Conservation (phyloP, 35 echinoderm and acorn worm genomes). For the Hemicentrotus pulcherrimus region DNA sequence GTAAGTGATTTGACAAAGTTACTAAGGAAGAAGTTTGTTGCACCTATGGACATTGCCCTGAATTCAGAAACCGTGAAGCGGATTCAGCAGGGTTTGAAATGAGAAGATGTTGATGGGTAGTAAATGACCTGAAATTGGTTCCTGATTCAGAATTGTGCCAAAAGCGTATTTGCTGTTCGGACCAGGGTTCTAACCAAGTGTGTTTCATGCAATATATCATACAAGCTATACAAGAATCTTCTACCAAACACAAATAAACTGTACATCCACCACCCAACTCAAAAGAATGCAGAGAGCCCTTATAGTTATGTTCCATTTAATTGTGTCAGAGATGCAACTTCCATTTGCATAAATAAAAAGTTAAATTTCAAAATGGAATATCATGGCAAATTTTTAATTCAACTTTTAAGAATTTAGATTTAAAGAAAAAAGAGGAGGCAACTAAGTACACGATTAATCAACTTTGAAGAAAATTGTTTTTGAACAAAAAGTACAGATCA, state of each 20-base stretch:
- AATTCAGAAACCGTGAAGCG: background rate
- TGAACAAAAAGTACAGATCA: background rate
- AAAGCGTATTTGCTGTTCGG: background rate
- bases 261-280: no score
- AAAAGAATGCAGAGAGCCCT: no score
- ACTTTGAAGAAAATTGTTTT: background rate
- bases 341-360: no score
- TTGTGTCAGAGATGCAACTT: no score
- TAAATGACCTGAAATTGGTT: constrained; percentile 11
- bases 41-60: background rate
- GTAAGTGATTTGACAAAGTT: background rate
- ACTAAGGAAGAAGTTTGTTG: background rate
- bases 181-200: background rate
- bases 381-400: background rate
- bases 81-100: background rate
- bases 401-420: background rate
- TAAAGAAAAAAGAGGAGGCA: background rate
- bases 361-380: background rate
- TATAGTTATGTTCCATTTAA: no score
- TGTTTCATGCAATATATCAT: no score
- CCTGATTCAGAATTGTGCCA: background rate
- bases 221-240: no score
- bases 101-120: background rate
- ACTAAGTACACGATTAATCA: background rate
- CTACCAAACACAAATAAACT: no score